Evolutionary conservation across 2,113 vertebrate genomes (phyloP).

Genomic region (Benitochromis conjunctus): DNA sequence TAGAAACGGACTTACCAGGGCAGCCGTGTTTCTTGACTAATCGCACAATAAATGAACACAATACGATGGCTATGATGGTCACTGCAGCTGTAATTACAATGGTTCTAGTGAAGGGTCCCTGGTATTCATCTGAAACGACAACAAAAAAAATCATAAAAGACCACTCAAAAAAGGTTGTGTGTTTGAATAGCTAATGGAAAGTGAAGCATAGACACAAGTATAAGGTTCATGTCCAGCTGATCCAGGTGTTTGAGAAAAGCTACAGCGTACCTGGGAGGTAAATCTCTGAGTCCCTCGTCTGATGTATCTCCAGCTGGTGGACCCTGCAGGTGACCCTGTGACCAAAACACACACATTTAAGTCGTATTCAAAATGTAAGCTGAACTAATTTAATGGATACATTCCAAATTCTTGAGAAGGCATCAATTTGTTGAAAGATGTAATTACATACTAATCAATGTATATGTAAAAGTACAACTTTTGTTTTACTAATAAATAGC

Average conservation of each 20-base stretch:
- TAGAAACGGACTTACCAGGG: not conserved
- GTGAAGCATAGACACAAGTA: not conserved
- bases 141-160: not conserved
- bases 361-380: not conserved
- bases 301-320: not conserved
- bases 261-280: not conserved
- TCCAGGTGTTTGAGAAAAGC: not conserved
- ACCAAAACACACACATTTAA: not conserved
- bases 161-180: not conserved
- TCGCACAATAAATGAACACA: not conserved
- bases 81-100: not conserved
- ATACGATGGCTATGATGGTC: not conserved
- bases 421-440: not conserved
- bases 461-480: not conserved
- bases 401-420: not conserved
- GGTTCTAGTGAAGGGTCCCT: not conserved
- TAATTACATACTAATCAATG: not conserved
- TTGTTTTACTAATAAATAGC: too few species aligned
- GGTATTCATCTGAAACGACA: not conserved
- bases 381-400: not conserved
- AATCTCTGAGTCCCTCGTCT: not conserved
- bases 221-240: not conserved
- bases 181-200: not conserved
- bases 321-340: conserved; percentile 15
- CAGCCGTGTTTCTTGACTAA: not conserved